A percentile compares a stretch with the other conserved stretches of the same genome.
Evolutionary conservation across 2,113 vertebrate genomes (phyloP).

Genomic region (Physeter macrocephalus): DNA sequence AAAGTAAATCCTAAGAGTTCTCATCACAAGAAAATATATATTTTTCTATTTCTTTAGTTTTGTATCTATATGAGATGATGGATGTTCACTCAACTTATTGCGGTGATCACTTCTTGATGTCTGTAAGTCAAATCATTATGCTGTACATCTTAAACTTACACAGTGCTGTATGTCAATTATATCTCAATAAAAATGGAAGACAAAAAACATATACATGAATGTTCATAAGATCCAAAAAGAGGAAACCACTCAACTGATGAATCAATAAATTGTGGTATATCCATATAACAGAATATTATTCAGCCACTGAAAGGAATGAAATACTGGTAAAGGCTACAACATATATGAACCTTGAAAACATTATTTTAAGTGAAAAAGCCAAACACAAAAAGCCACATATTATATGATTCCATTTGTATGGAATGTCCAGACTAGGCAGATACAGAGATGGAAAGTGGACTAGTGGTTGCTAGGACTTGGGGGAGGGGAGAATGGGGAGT

Average conservation of each 20-base stretch:
- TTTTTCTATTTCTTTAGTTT: background rate
- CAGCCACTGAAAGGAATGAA: background rate
- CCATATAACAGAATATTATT: background rate
- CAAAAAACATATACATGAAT: background rate
- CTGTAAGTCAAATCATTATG: background rate
- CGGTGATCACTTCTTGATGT: background rate
- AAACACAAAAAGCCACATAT: background rate
- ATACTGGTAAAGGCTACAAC: background rate
- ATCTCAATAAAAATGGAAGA: background rate
- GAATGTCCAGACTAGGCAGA: background rate
- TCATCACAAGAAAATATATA: background rate
- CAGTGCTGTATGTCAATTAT: background rate
- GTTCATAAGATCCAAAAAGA: background rate
- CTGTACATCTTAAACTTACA: background rate
- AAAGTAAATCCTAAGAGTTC: background rate
- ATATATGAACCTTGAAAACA: background rate
- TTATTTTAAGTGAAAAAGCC: background rate
- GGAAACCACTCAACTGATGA: background rate
- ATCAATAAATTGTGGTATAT: background rate
- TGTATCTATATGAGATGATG: background rate
- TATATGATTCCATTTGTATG: background rate
- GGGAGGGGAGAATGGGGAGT: background rate
- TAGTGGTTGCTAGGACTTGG: background rate
- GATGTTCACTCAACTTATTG: background rate
- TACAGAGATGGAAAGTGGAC: background rate